Percentiles rank a stretch among this genome's conserved stretches.
phyloP scores from a whole-genome alignment of 2,113 vertebrate species.

The Corythornis vintsioides region DNA sequence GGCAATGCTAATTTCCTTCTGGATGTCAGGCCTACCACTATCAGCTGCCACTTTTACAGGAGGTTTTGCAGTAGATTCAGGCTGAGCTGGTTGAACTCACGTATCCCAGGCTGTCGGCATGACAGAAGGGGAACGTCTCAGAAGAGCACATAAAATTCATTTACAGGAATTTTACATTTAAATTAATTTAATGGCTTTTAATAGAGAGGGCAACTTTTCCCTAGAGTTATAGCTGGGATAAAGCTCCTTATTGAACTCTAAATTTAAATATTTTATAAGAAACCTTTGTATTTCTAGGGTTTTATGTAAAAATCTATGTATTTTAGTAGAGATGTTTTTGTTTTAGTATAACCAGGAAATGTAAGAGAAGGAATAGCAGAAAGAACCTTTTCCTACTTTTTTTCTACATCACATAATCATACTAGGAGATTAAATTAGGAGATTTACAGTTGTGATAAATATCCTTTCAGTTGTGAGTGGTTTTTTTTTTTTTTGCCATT shows the following conservation, averaged over 20 bases:
- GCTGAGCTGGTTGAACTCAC: background rate
- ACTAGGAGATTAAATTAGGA: background rate
- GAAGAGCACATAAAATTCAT: background rate
- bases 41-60: background rate
- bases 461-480: background rate
- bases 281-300: background rate
- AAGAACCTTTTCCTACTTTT: background rate
- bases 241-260: background rate
- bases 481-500: no score
- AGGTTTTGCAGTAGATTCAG: background rate
- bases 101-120: fast-evolving
- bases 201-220: background rate
- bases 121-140: background rate
- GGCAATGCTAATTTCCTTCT: background rate
- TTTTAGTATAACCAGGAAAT: background rate
- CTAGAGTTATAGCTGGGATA: background rate
- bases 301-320: background rate
- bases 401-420: background rate
- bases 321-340: background rate
- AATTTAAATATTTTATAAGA: background rate
- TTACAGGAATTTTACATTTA: background rate
- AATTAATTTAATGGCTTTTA: background rate
- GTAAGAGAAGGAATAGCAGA: background rate
- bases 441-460: background rate
- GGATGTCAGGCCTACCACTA: background rate